Base-by-base conservation (phyloP, 2,113 vertebrate genomes). In the Argyrosomus japonicus region DNA sequence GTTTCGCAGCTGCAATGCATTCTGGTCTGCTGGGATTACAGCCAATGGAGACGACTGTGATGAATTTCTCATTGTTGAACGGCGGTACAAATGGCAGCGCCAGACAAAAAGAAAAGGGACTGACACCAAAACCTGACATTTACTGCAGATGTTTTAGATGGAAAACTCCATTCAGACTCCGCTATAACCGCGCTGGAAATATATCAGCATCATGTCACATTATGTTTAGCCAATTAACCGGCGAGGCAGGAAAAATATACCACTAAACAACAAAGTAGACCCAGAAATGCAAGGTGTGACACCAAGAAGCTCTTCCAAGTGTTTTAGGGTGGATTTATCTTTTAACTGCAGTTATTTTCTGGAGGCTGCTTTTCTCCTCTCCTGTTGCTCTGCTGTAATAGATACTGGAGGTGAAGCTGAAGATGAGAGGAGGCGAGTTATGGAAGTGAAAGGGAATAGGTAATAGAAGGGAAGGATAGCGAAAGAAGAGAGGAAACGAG, bases 401-500 rank as follows among this genome's bases (percentile, higher is more conserved):
- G 80, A 86, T 65, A 60, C 83, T 58, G 68, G 45, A 74, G 75
- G 61, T 84, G 84, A 69, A 32, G 62, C 56, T 64, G 76, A 43
- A 85, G 82, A 89, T 77, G 77, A 86, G 83, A 77, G 67, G n/a
- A 43, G 61, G 58, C 25, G 51, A 79, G 78, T 19, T 51, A 53
- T 67, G 61, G 81, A 82, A 79, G 57, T 75, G 65, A 88, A 89
- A 90, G 82, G 81, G 89, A 90, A 90, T 86, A 77, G 68, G 84
- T 85, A 90, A 89, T 82, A 72, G 82, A 79, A 48, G 76, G 36
- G 68, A 53, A 73, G 78, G 56, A 81, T 85, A 86, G 69, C 23
- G 65, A 61, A 62, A 62, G 61, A 78, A 76, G 63, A 73, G 82
- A 86, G 68, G 67, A 25, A 69, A 48, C 21, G 70, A 50, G 3